Conservation (phyloP, 2,113 vertebrate species). For the Percina caprodes region DNA sequence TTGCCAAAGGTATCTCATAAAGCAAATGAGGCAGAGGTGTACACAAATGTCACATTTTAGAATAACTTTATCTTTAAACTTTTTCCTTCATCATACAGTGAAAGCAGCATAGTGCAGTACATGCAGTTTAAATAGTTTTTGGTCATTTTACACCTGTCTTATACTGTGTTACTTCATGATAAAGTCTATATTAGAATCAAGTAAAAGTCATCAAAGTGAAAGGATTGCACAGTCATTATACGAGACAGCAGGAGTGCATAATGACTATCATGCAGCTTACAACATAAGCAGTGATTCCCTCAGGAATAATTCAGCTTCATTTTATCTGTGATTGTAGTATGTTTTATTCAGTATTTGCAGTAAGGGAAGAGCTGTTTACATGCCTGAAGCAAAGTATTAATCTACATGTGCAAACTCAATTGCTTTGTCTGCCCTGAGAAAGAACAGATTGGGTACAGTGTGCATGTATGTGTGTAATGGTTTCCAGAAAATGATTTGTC, state of each 20-base stretch:
- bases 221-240: slow-evolving; percentile 11
- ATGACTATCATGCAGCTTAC: slow-evolving; percentile 20
- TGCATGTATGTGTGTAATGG: background rate
- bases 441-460: background rate
- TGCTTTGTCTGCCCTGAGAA: slow-evolving; percentile 9
- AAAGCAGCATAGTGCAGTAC: background rate
- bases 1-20: slow-evolving; percentile 63
- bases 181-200: background rate
- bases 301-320: slow-evolving; percentile 39
- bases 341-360: slow-evolving; percentile 58
- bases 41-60: slow-evolving; percentile 65
- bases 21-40: slow-evolving; percentile 73
- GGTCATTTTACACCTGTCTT: background rate
- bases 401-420: slow-evolving; percentile 40
- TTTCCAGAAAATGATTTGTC: background rate
- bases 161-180: no score
- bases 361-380: slow-evolving; percentile 50
- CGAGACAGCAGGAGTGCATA: slow-evolving; percentile 22
- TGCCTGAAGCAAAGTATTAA: slow-evolving; percentile 45
- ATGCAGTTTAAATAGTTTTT: background rate
- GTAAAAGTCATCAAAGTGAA: background rate
- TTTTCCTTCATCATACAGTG: background rate
- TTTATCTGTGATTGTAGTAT: slow-evolving; percentile 48
- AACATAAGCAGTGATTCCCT: slow-evolving; percentile 31
- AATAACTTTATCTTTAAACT: slow-evolving; percentile 18